phyloP scores from a whole-genome alignment of 2,888 invertebrate genomes.

The Syrista parreyssii region DNA sequence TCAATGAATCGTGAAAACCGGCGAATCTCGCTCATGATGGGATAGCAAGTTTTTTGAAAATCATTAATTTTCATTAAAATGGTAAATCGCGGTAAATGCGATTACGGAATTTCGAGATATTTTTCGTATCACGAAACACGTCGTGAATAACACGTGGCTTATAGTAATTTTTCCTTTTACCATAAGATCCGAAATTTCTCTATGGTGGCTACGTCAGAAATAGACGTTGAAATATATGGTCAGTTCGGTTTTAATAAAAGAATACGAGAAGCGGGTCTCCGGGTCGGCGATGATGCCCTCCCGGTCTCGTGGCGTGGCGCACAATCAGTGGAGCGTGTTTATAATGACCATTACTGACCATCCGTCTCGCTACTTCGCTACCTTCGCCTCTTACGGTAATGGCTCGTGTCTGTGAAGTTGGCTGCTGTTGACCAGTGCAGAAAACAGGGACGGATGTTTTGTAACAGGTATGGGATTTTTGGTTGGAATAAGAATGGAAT shows the following conservation, averaged over 20 bases:
- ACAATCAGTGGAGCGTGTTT: constrained; percentile 65
- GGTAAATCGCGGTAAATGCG: too few species aligned
- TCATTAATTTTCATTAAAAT: too few species aligned
- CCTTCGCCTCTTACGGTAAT: constrained; percentile 58
- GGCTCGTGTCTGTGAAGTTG: constrained; percentile 54
- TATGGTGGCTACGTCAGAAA: too few species aligned
- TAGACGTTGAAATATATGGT: too few species aligned
- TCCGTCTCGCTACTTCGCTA: constrained; percentile 54
- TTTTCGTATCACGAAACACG: too few species aligned
- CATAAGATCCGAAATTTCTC: too few species aligned
- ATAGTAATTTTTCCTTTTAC: too few species aligned
- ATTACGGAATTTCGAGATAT: too few species aligned
- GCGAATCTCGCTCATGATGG: too few species aligned
- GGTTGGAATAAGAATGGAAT: too few species aligned
- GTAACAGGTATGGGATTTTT: background rate
- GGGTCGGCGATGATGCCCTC: constrained; percentile 65
- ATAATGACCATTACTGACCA: constrained; percentile 65
- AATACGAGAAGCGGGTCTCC: constrained; percentile 58
- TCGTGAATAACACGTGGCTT: too few species aligned
- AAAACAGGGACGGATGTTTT: background rate
- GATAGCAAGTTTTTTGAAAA: too few species aligned
- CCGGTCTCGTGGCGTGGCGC: constrained; percentile 58
- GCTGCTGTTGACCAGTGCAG: constrained; percentile 15
- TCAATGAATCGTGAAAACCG: constrained; percentile 33
- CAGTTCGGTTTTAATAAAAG: constrained; percentile 53